Percentiles rank a stretch among this genome's conserved stretches.
These are phyloP conservation scores for Aphelocoma californica DNA, from an alignment of 2,797 vertebrate genomes.

Conservation along the genomic window DNA sequence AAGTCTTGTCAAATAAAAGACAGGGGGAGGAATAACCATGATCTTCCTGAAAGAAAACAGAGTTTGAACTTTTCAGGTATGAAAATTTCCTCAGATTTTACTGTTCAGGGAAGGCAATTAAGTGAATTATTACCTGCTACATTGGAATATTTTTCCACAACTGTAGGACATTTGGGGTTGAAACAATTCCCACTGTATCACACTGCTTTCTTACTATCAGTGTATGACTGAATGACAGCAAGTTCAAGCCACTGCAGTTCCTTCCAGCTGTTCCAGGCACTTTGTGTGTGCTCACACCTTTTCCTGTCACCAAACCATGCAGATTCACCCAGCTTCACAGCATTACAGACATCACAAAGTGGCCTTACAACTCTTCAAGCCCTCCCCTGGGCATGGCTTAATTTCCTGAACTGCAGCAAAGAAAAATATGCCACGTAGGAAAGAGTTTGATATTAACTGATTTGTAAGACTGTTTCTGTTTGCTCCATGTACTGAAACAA, in stretches of 20 bases:
- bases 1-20: neutral
- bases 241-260: neutral
- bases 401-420: neutral
- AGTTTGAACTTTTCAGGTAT: neutral
- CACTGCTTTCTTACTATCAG: fast-evolving
- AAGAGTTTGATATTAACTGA: neutral
- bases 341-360: fast-evolving
- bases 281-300: neutral
- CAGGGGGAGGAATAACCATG: neutral
- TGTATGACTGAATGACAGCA: neutral
- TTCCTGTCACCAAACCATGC: neutral
- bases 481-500: neutral
- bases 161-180: neutral
- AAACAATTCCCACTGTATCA: neutral
- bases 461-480: neutral
- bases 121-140: neutral
- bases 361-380: neutral
- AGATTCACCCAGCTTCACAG: neutral
- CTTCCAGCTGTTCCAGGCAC: neutral
- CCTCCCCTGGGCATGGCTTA: neutral
- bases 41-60: neutral
- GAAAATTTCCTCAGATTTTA: neutral
- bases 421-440: neutral
- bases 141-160: neutral
- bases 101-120: neutral